These are phyloP conservation scores for Phylloscopus trochilus DNA, from an alignment of 2,113 vertebrate genomes.

Conservation along the genomic window DNA sequence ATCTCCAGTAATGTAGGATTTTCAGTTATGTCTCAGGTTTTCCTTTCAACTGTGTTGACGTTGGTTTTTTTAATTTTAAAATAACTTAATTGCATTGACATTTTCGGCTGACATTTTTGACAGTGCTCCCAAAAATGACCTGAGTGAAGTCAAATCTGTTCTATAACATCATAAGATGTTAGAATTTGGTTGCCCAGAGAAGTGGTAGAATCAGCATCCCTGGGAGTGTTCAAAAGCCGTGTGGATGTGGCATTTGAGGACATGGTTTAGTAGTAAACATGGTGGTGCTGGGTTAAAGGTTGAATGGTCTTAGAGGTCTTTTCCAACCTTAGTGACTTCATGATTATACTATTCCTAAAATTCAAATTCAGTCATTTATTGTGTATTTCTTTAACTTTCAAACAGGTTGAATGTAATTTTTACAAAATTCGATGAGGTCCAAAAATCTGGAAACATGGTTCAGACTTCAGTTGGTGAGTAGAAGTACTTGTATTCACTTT, in stretches of 20 bases:
- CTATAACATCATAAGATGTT: neutral
- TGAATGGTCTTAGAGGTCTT: neutral
- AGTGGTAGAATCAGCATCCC: neutral
- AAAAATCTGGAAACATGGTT: constrained; percentile 97
- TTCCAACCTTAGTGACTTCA: neutral
- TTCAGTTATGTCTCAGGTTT: neutral
- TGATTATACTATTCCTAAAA: neutral
- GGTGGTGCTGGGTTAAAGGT: neutral
- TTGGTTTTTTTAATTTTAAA: neutral
- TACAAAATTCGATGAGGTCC: constrained; percentile 96
- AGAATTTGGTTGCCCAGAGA: neutral
- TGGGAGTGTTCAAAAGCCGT: neutral
- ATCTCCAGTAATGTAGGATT: neutral
- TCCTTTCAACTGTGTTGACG: neutral
- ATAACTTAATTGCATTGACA: neutral
- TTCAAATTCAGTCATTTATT: neutral
- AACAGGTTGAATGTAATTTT: constrained; percentile 98
- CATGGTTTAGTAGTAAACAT: rapidly evolving
- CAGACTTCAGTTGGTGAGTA: constrained; percentile 87
- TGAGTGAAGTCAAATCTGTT: neutral
- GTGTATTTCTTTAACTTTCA: constrained; percentile 21
- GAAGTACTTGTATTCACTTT: neutral
- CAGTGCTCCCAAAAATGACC: neutral
- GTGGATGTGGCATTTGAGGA: neutral
- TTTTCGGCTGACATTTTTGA: neutral